A percentile compares a stretch with the other conserved stretches of the same genome.
phyloP scores from a whole-genome alignment of 2,113 vertebrate genomes.

The Cavia aperea region DNA sequence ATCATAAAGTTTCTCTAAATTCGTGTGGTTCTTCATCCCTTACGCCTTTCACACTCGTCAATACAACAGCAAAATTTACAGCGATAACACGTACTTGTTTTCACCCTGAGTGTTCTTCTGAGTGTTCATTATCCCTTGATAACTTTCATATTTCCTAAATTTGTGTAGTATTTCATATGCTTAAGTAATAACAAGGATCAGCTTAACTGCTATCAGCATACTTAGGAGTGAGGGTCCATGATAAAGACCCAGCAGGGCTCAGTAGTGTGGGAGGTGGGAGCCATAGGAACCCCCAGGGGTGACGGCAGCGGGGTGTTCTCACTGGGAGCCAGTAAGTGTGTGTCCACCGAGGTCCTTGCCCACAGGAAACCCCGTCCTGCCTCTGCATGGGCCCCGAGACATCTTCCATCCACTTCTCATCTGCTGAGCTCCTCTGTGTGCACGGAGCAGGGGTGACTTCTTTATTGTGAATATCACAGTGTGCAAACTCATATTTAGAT shows the following conservation, averaged over 20 bases:
- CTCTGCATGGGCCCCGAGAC: neutral
- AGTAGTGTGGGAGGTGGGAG: neutral
- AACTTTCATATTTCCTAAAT: neutral
- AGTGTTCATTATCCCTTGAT: neutral
- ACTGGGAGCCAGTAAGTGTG: accelerated
- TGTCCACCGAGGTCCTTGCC: accelerated
- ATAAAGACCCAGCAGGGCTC: neutral
- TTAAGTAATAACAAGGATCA: neutral
- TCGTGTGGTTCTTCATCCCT: accelerated
- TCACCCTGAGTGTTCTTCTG: neutral
- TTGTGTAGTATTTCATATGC: neutral
- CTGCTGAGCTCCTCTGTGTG: accelerated
- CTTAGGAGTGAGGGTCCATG: neutral
- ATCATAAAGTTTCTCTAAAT: neutral
- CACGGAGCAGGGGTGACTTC: accelerated
- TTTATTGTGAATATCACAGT: no score
- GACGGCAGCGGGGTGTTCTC: neutral
- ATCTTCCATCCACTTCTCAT: neutral
- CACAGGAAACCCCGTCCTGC: accelerated
- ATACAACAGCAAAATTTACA: neutral
- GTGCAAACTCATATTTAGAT: no score
- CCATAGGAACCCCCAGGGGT: accelerated
- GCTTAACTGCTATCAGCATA: neutral
- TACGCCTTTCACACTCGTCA: neutral
- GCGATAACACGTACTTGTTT: neutral